These are phyloP conservation scores for Andrena chrysosceles DNA, from an alignment of 2,888 invertebrate species.

Conservation along the genomic window DNA sequence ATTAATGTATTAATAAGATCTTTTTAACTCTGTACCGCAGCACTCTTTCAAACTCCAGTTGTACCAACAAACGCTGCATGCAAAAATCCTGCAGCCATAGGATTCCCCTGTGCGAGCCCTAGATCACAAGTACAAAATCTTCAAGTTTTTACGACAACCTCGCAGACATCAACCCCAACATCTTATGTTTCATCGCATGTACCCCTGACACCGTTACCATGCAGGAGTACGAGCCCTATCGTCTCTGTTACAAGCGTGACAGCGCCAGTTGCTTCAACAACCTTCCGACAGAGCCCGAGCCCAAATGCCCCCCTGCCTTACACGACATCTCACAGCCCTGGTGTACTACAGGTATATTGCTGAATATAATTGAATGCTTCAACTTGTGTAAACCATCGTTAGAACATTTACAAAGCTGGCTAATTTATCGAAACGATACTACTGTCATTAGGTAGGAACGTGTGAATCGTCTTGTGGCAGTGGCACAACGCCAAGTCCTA, in stretches of 20 bases:
- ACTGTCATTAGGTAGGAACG: slow-evolving; percentile 78
- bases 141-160: slow-evolving; percentile 84
- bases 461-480: slow-evolving; percentile 84
- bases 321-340: slow-evolving; percentile 80
- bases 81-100: slow-evolving; percentile 75
- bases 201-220: slow-evolving; percentile 79
- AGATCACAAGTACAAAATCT: slow-evolving; percentile 82
- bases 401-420: background rate
- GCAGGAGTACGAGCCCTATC: slow-evolving; percentile 81
- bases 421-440: background rate
- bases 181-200: slow-evolving; percentile 87
- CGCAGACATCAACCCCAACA: slow-evolving; percentile 86
- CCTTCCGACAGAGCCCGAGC: slow-evolving; percentile 81
- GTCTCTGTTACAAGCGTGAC: slow-evolving; percentile 73
- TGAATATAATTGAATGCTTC: background rate
- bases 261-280: slow-evolving; percentile 76
- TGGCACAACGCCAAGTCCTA: slow-evolving; percentile 82
- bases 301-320: slow-evolving; percentile 80
- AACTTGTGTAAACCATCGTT: background rate
- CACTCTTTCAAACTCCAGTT: slow-evolving; percentile 90
- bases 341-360: slow-evolving; percentile 77
- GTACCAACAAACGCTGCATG: slow-evolving; percentile 78
- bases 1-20: too few relatives aligned
- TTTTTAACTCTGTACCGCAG: slow-evolving; percentile 71
- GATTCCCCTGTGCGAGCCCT: slow-evolving; percentile 83